phyloP scores from a whole-genome alignment of 2,888 invertebrate genomes.

The Euspilapteryx auroguttella region DNA sequence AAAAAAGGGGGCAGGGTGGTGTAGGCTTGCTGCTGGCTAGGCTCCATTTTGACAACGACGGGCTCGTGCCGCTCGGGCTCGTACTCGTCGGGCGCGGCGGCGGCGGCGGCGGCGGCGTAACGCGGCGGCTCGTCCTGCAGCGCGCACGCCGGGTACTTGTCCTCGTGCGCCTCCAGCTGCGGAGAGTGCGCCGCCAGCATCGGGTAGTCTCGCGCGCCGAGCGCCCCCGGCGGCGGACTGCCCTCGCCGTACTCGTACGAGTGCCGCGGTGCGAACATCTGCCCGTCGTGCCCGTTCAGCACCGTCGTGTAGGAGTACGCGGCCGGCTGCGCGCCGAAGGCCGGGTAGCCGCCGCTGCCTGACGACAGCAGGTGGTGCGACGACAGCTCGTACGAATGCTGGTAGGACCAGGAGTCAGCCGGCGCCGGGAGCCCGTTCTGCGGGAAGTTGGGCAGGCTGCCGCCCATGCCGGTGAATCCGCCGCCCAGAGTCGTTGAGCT shows the following conservation, averaged over 20 bases:
- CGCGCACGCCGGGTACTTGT: conserved; percentile 46
- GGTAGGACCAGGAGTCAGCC: conserved; percentile 80
- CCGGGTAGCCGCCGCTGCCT: conserved; percentile 66
- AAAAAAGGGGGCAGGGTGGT: conserved; percentile 78
- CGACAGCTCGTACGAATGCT: conserved; percentile 75
- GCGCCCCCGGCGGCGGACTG: conserved; percentile 64
- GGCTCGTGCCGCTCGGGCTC: conserved; percentile 39
- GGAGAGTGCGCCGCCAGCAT: conserved; percentile 68
- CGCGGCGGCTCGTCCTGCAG: conserved; percentile 54
- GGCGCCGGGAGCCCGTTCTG: conserved; percentile 66
- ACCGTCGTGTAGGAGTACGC: conserved; percentile 69
- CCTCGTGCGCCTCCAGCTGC: conserved; percentile 53
- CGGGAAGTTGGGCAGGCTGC: conserved; percentile 54
- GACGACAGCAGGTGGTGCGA: conserved; percentile 77
- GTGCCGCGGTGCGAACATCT: conserved; percentile 70
- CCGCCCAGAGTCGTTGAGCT: conserved; percentile 69
- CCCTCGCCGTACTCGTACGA: conserved; percentile 64
- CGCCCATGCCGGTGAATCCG: conserved; percentile 54
- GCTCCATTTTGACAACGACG: conserved; percentile 62
- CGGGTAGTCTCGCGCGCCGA: conserved; percentile 66
- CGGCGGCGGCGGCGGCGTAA: conserved; percentile 61
- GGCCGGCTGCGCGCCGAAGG: conserved; percentile 63
- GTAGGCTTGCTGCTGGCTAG: conserved; percentile 62
- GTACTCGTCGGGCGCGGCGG: conserved; percentile 60
- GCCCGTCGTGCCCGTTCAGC: conserved; percentile 73